Conservation (phyloP, 2,888 invertebrate genomes). For the Pterostichus niger region DNA sequence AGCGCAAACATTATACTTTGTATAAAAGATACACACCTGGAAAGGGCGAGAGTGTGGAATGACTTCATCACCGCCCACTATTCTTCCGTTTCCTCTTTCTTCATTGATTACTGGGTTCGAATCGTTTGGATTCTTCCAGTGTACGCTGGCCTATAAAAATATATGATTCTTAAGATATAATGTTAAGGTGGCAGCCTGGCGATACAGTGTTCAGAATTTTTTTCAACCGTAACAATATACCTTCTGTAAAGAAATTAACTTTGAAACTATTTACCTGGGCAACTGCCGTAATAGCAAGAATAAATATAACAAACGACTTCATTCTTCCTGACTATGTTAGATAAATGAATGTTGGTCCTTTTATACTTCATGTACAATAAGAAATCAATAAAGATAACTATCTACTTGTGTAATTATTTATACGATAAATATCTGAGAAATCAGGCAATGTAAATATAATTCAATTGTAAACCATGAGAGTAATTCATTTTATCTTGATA, state of each 20-base stretch:
- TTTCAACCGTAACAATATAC: no score
- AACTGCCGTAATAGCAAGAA: slow-evolving; percentile 66
- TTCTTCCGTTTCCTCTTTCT: slow-evolving; percentile 54
- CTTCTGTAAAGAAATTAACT: neutral
- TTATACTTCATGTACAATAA: neutral
- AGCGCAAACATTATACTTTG: neutral
- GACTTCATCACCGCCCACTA: slow-evolving; percentile 68
- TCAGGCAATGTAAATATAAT: neutral
- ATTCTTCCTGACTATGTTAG: slow-evolving; percentile 17
- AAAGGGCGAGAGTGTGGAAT: slow-evolving; percentile 68
- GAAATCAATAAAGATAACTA: neutral
- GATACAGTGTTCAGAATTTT: no score
- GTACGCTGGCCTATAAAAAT: slow-evolving; percentile 57
- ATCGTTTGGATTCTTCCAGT: slow-evolving; percentile 60
- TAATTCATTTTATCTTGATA: neutral
- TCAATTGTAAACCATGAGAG: neutral
- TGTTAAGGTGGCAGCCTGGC: no score
- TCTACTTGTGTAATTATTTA: neutral
- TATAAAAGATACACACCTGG: slow-evolving; percentile 68
- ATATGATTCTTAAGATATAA: no score
- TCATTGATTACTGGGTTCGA: slow-evolving; percentile 21
- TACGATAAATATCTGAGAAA: slow-evolving; percentile 12
- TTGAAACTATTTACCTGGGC: slow-evolving; percentile 62
- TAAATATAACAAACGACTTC: slow-evolving; percentile 56
- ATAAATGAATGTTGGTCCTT: neutral